Conservation (phyloP, 1,140 invertebrate species). For the Chymomyza costata region DNA sequence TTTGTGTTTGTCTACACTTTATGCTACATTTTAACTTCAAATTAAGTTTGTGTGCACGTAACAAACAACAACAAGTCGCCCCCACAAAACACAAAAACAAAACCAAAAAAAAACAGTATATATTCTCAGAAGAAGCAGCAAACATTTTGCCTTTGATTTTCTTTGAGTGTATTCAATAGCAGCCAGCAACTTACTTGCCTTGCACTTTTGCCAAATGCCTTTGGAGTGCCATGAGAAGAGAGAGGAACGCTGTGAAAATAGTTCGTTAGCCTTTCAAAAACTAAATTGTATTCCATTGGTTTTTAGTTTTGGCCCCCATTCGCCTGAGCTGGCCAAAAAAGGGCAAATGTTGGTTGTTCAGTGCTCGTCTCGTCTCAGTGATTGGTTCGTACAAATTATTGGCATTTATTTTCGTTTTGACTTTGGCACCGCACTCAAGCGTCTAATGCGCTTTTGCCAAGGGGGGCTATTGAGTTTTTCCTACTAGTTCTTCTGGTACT, state of each 20-base stretch:
- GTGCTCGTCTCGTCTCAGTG: slow-evolving; percentile 38
- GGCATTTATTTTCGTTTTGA: slow-evolving; percentile 73
- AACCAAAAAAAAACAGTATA: neutral
- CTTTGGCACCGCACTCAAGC: slow-evolving; percentile 50
- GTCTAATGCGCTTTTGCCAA: slow-evolving; percentile 58
- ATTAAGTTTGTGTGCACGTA: slow-evolving; percentile 72
- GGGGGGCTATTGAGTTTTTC: neutral
- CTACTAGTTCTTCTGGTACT: neutral
- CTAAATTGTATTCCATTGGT: slow-evolving; percentile 49
- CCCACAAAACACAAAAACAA: slow-evolving; percentile 19
- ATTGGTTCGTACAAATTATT: slow-evolving; percentile 72
- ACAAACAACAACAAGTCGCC: slow-evolving; percentile 57
- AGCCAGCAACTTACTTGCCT: slow-evolving; percentile 18
- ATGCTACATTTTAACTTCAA: slow-evolving; percentile 65
- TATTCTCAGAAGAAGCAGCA: too few species aligned
- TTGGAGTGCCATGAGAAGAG: slow-evolving; percentile 17
- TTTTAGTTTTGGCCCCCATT: neutral
- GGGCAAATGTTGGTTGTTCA: slow-evolving; percentile 17
- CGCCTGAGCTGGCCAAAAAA: slow-evolving; percentile 16
- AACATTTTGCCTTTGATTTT: slow-evolving; percentile 37
- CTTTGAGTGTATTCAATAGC: neutral
- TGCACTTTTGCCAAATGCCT: slow-evolving; percentile 53
- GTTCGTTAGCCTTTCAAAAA: slow-evolving; percentile 71
- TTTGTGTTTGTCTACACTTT: slow-evolving; percentile 46
- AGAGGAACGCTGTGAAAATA: slow-evolving; percentile 60